A percentile compares a stretch with the other conserved stretches of the same genome.
These are phyloP conservation scores for Rambutsinella grinnellia DNA, from an alignment of 2,888 invertebrate genomes.

Conservation along the genomic window DNA sequence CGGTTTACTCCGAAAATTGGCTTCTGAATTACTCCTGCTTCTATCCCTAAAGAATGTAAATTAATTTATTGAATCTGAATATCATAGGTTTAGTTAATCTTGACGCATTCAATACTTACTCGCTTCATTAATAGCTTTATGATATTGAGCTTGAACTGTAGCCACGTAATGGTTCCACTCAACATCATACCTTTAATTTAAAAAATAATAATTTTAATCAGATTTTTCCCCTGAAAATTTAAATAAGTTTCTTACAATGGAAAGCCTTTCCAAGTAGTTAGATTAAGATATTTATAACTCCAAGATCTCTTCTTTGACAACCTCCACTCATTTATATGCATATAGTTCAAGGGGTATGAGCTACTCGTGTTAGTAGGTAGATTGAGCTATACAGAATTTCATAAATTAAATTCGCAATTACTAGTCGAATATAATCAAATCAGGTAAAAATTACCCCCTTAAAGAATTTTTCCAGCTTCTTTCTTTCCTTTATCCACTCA, in stretches of 20 bases:
- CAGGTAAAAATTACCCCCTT: constrained; percentile 12
- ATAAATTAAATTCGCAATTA: not conserved
- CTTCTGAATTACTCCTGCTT: constrained; percentile 21
- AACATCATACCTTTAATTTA: constrained; percentile 15
- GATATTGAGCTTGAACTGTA: constrained; percentile 39
- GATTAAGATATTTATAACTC: constrained; percentile 30
- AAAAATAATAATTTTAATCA: too few species aligned
- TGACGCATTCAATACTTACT: too few species aligned
- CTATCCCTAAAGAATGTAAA: constrained; percentile 26
- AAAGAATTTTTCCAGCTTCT: constrained; percentile 15
- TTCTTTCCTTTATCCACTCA: constrained; percentile 6
- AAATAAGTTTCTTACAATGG: constrained; percentile 22
- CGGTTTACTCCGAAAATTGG: constrained; percentile 20
- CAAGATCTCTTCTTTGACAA: constrained; percentile 18
- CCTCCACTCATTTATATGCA: constrained; percentile 11
- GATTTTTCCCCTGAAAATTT: not conserved
- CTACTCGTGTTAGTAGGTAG: constrained; percentile 26
- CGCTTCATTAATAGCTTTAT: constrained; percentile 32
- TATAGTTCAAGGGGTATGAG: constrained; percentile 34
- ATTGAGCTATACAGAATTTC: constrained; percentile 12
- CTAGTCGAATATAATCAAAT: not conserved
- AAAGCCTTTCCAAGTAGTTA: constrained; percentile 38
- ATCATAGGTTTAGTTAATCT: too few species aligned
- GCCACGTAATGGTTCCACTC: constrained; percentile 33
- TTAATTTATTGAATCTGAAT: too few species aligned